These are phyloP conservation scores for Sterrhoptilus dennistouni DNA, from an alignment of 2,113 vertebrate species.

Conservation along the genomic window DNA sequence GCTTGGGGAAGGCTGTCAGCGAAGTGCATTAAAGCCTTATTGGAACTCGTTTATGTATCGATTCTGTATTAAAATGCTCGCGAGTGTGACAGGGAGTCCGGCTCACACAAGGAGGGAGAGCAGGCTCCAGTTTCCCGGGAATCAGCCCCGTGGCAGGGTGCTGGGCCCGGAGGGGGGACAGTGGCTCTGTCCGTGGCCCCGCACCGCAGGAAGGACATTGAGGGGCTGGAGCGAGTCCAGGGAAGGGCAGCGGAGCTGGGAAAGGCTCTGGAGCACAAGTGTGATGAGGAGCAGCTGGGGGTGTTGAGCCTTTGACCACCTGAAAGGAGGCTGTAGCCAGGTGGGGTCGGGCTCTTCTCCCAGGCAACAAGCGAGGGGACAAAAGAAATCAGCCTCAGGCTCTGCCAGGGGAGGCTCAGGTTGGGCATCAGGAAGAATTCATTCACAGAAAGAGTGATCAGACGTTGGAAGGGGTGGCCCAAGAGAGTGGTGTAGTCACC, in stretches of 20 bases:
- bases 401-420: not conserved
- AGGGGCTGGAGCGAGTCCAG: not conserved
- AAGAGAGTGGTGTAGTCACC: not conserved
- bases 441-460: not conserved
- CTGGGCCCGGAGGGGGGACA: fast-evolving
- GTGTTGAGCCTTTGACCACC: not conserved
- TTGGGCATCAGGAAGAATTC: not conserved
- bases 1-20: fast-evolving
- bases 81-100: not conserved
- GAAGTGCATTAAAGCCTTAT: not conserved
- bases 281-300: not conserved
- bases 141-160: not conserved
- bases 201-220: not conserved
- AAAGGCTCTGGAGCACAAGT: not conserved
- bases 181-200: not conserved
- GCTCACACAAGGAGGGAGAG: not conserved
- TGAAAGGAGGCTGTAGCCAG: not conserved
- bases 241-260: fast-evolving
- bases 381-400: not conserved
- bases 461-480: not conserved
- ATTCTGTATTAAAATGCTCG: not conserved
- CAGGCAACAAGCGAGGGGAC: fast-evolving
- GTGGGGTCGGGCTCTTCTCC: not conserved
- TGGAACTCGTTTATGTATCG: not conserved
- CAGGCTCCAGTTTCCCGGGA: not conserved